Evolutionary conservation across 2,797 vertebrate genomes (phyloP), one percentile per base, ranked within the genome.

Genomic region (Ctenopoma multispine): DNA sequence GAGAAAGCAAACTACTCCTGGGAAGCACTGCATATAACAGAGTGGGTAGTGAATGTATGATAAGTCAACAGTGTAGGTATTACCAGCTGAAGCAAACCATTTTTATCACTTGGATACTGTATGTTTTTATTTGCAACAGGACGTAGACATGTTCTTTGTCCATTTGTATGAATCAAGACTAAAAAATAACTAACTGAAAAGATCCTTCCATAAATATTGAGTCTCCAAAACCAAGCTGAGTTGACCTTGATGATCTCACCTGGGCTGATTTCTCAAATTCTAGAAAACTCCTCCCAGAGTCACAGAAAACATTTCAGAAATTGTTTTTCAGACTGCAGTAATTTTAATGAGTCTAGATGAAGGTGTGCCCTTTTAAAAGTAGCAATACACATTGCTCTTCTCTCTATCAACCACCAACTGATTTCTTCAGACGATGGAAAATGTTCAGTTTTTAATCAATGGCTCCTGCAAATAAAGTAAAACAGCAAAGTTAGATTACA

Each of bases 401-500:
- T 63, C 57, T 67, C 59, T 77, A 43, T 71, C 43, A 53, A 29
- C 34, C 17, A 56, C 11, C 17, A 50, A 8, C 4, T 44, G 46
- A 71, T 72, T 61, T 75, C 41, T 77, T 73, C 31, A 31, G 29
- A 31, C 5, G 51, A 53, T 53, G 43, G 49, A 64, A 69, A 41
- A 36, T 44, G 6, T 57, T 93, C 82, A 92, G 51, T 64, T 64
- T 34, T 87, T 83, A 34, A 92, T 81, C 82, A 94, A 80, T 38
- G 86, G 86, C 59, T 91, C 85, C 94, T 95, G 85, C 36, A 84
- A 88, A 84, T 36, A 71, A 55, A 83, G 17, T 21, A 65, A 59
- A 80, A 38, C 1, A 60, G 17, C 14, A 15, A 13, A 18, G 13
- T 59, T 56, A 61, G 15, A 12, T 61, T 47, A 70, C 55, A 74